Conservation (phyloP, 1,140 invertebrate genomes). For the Vanessa tameamea region DNA sequence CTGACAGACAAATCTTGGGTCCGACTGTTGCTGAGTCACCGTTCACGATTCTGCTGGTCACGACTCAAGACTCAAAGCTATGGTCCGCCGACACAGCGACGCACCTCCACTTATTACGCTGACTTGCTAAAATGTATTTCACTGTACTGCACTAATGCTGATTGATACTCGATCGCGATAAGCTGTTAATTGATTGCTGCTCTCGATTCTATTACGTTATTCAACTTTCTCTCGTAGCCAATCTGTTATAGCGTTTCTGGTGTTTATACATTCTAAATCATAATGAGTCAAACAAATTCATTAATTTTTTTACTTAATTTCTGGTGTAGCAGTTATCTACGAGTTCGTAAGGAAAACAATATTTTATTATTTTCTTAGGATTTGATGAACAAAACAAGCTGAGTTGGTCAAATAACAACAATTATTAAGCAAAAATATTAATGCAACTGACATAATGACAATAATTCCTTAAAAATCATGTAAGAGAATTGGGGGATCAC, state of each 20-base stretch:
- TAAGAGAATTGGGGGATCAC: slow-evolving; percentile 49
- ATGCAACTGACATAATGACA: slow-evolving; percentile 53
- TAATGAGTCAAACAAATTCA: not conserved
- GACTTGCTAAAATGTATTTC: slow-evolving; percentile 58
- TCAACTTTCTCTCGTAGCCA: slow-evolving; percentile 20
- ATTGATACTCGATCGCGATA: slow-evolving; percentile 60
- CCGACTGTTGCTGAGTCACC: slow-evolving; percentile 57
- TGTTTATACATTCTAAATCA: not conserved
- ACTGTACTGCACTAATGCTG: slow-evolving; percentile 60
- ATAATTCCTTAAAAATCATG: slow-evolving; percentile 52
- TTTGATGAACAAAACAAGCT: no score
- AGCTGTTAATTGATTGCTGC: slow-evolving; percentile 38
- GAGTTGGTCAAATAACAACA: no score
- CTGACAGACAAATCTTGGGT: slow-evolving; percentile 61
- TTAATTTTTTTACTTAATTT: no score
- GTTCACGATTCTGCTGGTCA: slow-evolving; percentile 50
- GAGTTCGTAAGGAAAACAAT: not conserved
- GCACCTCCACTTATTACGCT: slow-evolving; percentile 65
- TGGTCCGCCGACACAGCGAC: slow-evolving; percentile 53
- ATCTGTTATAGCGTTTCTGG: slow-evolving; percentile 16
- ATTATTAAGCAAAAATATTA: slow-evolving; percentile 8
- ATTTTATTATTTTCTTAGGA: no score
- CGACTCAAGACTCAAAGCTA: slow-evolving; percentile 49
- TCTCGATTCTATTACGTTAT: slow-evolving; percentile 26
- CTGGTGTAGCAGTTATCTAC: not conserved